Evolutionary conservation across 2,797 vertebrate species (phyloP).

Genomic region (Spea hammondii): DNA sequence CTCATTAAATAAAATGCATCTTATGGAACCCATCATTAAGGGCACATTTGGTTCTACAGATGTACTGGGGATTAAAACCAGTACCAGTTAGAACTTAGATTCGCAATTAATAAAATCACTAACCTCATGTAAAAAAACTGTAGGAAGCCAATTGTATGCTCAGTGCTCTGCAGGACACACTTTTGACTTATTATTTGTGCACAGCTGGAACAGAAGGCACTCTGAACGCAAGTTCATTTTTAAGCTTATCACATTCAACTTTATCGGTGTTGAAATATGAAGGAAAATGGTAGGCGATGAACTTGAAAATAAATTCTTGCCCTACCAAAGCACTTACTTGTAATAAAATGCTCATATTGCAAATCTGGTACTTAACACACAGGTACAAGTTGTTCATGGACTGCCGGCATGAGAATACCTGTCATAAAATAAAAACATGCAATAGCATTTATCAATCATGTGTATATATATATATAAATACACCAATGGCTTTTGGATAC

Average conservation of each 20-base stretch:
- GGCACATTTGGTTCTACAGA: conserved; percentile 5
- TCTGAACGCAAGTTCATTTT: background rate
- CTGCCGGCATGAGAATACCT: no score
- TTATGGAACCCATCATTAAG: background rate
- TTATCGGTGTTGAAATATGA: background rate
- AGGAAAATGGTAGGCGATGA: no score
- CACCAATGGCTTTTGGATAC: no score
- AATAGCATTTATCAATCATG: no score
- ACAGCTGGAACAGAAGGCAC: conserved; percentile 7
- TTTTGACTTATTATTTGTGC: conserved; percentile 10
- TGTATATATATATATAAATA: no score
- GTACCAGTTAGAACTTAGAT: background rate
- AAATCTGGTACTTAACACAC: no score
- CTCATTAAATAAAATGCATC: background rate
- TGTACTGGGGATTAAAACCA: background rate
- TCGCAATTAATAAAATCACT: conserved; percentile 4
- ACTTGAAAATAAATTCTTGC: no score
- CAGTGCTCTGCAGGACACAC: background rate
- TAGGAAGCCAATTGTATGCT: background rate
- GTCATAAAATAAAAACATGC: no score
- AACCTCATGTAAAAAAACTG: background rate
- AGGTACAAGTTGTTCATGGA: no score
- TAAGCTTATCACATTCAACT: background rate
- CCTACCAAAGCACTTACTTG: no score
- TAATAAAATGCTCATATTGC: no score